A percentile compares a stretch with the other conserved stretches of the same genome.
Evolutionary conservation across 2,797 vertebrate species (phyloP).

Genomic region (Pseudochirops cupreus): DNA sequence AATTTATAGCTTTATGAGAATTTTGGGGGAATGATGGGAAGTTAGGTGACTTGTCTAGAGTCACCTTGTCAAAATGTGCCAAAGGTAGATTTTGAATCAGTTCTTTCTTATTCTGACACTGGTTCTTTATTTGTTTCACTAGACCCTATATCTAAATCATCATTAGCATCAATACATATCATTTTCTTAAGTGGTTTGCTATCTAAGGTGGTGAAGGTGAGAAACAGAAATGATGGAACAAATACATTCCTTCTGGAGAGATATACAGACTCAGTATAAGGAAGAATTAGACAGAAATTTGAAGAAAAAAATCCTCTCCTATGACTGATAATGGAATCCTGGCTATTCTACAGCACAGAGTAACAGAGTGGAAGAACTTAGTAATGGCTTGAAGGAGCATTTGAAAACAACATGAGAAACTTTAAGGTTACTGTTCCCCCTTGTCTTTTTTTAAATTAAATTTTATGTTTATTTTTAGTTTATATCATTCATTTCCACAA

Average conservation of each 20-base stretch:
- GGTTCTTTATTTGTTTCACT: neutral
- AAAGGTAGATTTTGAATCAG: neutral
- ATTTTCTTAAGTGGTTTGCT: constrained; percentile 8
- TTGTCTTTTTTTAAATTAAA: neutral
- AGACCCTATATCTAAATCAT: neutral
- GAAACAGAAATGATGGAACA: neutral
- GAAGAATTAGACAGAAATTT: neutral
- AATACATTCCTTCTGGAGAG: neutral
- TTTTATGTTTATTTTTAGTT: no score
- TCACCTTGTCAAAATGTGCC: neutral
- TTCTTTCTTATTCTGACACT: neutral
- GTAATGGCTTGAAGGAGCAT: constrained; percentile 21
- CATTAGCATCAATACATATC: neutral
- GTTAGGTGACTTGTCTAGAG: neutral
- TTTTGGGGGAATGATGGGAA: neutral
- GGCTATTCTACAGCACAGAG: neutral
- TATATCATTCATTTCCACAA: no score
- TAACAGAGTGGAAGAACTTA: neutral
- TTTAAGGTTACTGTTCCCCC: neutral
- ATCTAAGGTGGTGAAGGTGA: constrained; percentile 9
- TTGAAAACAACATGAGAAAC: neutral
- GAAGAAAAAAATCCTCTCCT: neutral
- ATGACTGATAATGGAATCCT: neutral
- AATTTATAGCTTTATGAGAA: neutral
- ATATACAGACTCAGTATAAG: neutral